Evolutionary conservation across 2,113 vertebrate species (phyloP).

Genomic region (Vulpes ferrilata): DNA sequence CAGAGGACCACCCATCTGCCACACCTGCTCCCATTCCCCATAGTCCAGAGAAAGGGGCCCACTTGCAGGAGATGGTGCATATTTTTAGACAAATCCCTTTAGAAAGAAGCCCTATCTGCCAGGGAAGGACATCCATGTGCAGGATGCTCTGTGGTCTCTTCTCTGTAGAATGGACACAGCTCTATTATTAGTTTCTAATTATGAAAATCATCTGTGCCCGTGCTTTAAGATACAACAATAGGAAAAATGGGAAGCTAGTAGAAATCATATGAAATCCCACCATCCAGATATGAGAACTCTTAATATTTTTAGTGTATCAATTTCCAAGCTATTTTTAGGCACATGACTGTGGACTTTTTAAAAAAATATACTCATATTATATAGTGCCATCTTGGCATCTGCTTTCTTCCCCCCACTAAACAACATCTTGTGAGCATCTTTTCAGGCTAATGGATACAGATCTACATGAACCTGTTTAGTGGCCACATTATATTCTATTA

Average conservation of each 20-base stretch:
- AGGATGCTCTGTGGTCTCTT: neutral
- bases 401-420: neutral
- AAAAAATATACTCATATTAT: neutral
- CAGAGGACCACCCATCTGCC: neutral
- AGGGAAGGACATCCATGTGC: rapidly evolving
- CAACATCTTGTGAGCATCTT: neutral
- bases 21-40: neutral
- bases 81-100: neutral
- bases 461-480: neutral
- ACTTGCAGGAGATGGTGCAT: neutral
- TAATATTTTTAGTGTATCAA: neutral
- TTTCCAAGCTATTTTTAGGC: neutral
- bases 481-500: neutral
- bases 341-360: neutral
- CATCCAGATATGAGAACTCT: neutral
- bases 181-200: neutral
- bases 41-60: neutral
- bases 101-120: neutral
- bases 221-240: neutral
- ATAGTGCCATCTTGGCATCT: neutral
- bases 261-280: neutral
- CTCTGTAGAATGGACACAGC: neutral
- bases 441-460: neutral
- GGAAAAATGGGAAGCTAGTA: neutral
- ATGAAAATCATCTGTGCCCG: neutral